Conservation (phyloP, 2,113 vertebrate species). For the Campylomormyrus numenius region DNA sequence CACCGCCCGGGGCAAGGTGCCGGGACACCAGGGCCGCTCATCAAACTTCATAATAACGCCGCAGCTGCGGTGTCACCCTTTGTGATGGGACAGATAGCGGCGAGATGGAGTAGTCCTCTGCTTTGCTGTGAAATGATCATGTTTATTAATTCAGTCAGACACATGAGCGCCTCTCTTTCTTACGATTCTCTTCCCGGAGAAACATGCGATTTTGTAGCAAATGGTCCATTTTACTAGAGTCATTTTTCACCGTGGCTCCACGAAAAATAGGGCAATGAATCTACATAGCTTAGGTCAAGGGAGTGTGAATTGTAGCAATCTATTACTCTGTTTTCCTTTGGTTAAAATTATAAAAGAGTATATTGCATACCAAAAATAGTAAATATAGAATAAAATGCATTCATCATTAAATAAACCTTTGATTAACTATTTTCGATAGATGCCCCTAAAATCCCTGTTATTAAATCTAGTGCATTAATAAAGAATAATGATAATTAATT, state of each 20-base stretch:
- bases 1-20: slow-evolving; percentile 78
- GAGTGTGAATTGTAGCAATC: slow-evolving; percentile 28
- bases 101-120: slow-evolving; percentile 81
- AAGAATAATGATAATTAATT: slow-evolving; percentile 19
- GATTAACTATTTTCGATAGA: background rate
- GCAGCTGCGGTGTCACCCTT: slow-evolving; percentile 95
- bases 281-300: slow-evolving; percentile 26
- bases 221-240: slow-evolving; percentile 56
- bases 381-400: background rate
- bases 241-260: slow-evolving; percentile 52
- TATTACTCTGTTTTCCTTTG: slow-evolving; percentile 24
- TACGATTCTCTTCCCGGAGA: slow-evolving; percentile 64
- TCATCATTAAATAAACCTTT: background rate
- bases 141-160: slow-evolving; percentile 96
- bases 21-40: slow-evolving; percentile 77
- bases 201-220: slow-evolving; percentile 73
- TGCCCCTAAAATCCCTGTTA: slow-evolving; percentile 10
- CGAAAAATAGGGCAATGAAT: slow-evolving; percentile 48
- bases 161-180: slow-evolving; percentile 55
- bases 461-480: slow-evolving; percentile 7
- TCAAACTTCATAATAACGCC: slow-evolving; percentile 90
- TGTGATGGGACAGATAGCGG: slow-evolving; percentile 85
- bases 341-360: slow-evolving; percentile 28
- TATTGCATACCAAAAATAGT: background rate
- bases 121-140: slow-evolving; percentile 95